phyloP scores from a whole-genome alignment of 2,797 vertebrate species.

The Tragopan temminckii region DNA sequence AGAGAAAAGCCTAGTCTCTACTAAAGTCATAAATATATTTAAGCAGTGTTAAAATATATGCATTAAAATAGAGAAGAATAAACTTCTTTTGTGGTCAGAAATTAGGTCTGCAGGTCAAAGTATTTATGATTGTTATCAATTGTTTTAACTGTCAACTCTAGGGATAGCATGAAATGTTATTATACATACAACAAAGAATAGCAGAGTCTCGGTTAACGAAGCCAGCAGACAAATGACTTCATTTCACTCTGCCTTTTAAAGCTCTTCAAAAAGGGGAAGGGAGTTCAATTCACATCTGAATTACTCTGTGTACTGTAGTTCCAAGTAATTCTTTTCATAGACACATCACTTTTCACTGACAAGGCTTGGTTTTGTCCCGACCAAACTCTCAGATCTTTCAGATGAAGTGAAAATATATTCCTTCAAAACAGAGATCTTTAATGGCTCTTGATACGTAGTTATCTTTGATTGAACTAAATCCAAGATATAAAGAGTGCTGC shows the following conservation, averaged over 20 bases:
- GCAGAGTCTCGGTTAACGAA: conserved; percentile 73
- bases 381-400: conserved; percentile 49
- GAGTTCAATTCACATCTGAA: conserved; percentile 65
- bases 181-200: conserved; percentile 69
- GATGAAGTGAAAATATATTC: conserved; percentile 48
- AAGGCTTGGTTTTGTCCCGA: conserved; percentile 49
- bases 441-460: conserved; percentile 34
- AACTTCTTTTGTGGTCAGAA: conserved; percentile 70
- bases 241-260: conserved; percentile 80
- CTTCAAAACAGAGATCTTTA: conserved; percentile 44
- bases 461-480: conserved; percentile 67
- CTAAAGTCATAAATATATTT: conserved; percentile 78
- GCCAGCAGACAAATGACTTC: conserved; percentile 64
- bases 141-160: conserved; percentile 67
- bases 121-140: conserved; percentile 60
- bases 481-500: conserved; percentile 49
- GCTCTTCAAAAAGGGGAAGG: conserved; percentile 73
- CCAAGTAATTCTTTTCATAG: conserved; percentile 68
- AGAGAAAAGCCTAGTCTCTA: conserved; percentile 74
- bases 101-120: conserved; percentile 62
- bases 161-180: conserved; percentile 63
- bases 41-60: conserved; percentile 78
- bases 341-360: conserved; percentile 53
- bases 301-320: conserved; percentile 35
- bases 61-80: conserved; percentile 74